Evolutionary conservation across 2,113 vertebrate species (phyloP), one percentile per base, ranked within the genome.

Genomic region (Rhinopomastus cyanomelas): DNA sequence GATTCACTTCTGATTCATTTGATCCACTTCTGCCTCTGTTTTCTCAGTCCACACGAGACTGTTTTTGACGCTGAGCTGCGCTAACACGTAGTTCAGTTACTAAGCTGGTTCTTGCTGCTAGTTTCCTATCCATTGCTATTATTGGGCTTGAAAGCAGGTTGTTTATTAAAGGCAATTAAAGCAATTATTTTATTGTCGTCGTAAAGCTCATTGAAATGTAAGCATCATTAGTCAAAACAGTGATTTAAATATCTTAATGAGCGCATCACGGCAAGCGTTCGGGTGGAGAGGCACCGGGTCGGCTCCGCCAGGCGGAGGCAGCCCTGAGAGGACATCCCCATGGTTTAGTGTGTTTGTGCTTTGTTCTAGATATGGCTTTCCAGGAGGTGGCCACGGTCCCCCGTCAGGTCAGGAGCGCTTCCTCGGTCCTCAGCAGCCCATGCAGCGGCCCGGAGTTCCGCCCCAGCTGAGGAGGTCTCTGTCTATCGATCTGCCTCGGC

Each of bases 391-490:
- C 56, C 98, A 97, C 6, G 95, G 96, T 6, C 95, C 98, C 53
- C 83, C 97, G 17, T 89, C 97, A 37, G 93, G 97, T 81, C 98
- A 98, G 79, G 98, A 99, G 5, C 96, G 98, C 34, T 99, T 98
- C 90, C 95, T 98, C 3, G 85, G 96, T 11, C 96, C 98, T 44
- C 96, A 98, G 59, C 98, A 98, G 27, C 97, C 97, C 7, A 87
- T 98, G 19, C 97, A 98, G 53, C 98, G 96, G 5, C 68, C 98
- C 21, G 96, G 96, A n/a, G 93, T 97, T 83, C 96, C 97, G 48
- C 97, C 97, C 2, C 98, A 98, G 62, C 96, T 98, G 89, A 98
- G 98, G 94, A 97, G 98, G 87, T 96, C 98, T 6, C 53, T 98
- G 32, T 96, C 98, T 1, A 92, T 97, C 2, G 98, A 99, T 9